Evolutionary conservation across 2,888 invertebrate species (phyloP), one percentile per base, ranked within the genome.

Genomic region (Oscheius sp.): DNA sequence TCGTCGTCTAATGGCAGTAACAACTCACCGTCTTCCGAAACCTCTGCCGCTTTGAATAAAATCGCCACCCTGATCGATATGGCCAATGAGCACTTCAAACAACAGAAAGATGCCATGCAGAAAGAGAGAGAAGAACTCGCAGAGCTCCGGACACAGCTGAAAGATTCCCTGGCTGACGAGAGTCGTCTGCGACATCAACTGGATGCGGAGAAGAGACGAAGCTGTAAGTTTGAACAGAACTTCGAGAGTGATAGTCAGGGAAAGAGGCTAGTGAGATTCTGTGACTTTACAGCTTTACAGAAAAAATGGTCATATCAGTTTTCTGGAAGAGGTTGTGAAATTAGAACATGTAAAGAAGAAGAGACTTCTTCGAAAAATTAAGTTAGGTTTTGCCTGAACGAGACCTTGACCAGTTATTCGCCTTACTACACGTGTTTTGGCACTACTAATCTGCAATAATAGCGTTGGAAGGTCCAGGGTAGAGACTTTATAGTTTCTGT

Each of bases 1-100:
- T 82, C 82, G 1, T 77, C 76, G 21, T 79, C 78, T 21, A 60
- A 68, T n/a, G 48, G 47, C 5, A 71, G 71, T 33, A 70, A 71
- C 21, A 75, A 63, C 33, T 71, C 71, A 10, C 63, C 70, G 2
- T 55, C 59, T 1, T 70, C 70, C 5, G 68, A 59, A 29, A 60
- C 75, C 2, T 68, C 73, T 1, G 37, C 60, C 5, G 70, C 79
- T 55, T 59, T 84, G 60, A 77, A 70, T 50, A 83, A 84, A 68
- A 78, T 85, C 42, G 74, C 79, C 55, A 76, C 74, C 13, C 73
- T 85, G 33, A 80, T 84, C 42, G 85, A 85, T 35, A 79, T 85
- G 48, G 81, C 85, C 47, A 79, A 79, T 9, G 79, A 80, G 11
- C 77, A 80, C n/a, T 83, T 85, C 70, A 81, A 80, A 62, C 74